Base-by-base conservation (phyloP, 2,113 vertebrate species). In the Trochalopteron elliotii region DNA sequence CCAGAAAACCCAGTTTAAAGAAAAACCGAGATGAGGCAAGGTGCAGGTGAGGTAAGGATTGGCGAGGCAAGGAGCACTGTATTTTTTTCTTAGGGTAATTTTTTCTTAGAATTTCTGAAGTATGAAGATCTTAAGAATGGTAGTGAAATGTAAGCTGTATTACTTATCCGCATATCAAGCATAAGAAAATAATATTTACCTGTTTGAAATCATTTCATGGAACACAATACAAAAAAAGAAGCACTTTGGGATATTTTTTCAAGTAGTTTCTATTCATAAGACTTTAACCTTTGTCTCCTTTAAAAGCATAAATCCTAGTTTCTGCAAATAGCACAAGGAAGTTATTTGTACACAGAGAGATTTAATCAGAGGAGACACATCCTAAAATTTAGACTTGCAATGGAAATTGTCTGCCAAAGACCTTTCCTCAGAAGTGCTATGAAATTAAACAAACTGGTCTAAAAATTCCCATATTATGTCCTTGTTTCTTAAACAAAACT, bases 11-110 rank as follows among this genome's bases (percentile, higher is more conserved):
- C 31, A 47, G 7, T 24, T 22, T 27, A 40, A 44, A 39, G 10
- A n/a, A 39, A 59, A 65, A 27, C 2, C 0, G 0, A 52, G 15
- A 10, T 6, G 5, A 53, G 23, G 23, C 9, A 22, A 42, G 6
- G 28, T 40, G 6, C 27, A 52, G 27, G 17, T 7, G 5, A 44
- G 16, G 7, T 7, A 19, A 69, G 25, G 10, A 10, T 4, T 37
- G 12, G 16, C 0, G 1, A 59, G 11, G 7, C 2, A 4, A 30
- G 17, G 21, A 33, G 3, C 5, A 25, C 3, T 45, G 16, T 40
- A 45, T 1, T 30, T 81, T 42, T 59, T 60, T 28, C 7, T 44
- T 27, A 39, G 4, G 3, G 2, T 35, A 31, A 53, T 15, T 40
- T 40, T 65, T 85, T 81, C 30, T 15, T 67, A 13, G 49, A 6